Percentiles rank a stretch among this genome's conserved stretches.
phyloP scores from a whole-genome alignment of 1,140 invertebrate species.

The Cydia amplana region DNA sequence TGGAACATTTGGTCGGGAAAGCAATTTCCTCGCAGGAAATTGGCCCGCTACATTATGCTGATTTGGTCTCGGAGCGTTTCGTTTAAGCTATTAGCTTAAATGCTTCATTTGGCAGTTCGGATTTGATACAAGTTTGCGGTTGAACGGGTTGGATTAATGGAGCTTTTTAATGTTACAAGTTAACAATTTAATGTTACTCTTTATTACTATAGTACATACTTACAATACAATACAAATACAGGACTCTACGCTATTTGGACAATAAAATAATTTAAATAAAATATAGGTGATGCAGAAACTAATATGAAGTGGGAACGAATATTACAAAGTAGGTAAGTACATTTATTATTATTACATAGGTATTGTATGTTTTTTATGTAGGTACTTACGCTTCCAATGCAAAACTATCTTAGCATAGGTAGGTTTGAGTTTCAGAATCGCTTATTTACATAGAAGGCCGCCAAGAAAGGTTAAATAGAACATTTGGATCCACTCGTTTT shows the following conservation, averaged over 20 bases:
- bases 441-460: neutral
- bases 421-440: neutral
- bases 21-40: slow-evolving; percentile 75
- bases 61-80: slow-evolving; percentile 48
- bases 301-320: too few species aligned
- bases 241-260: too few species aligned
- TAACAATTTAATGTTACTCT: too few species aligned
- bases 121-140: slow-evolving; percentile 20
- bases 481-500: neutral
- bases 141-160: neutral
- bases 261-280: too few species aligned
- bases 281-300: too few species aligned
- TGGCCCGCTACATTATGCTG: slow-evolving; percentile 63
- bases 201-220: too few species aligned
- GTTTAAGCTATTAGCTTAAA: slow-evolving; percentile 29
- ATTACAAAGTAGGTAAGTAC: too few species aligned
- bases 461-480: neutral
- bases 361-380: too few species aligned
- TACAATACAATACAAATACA: too few species aligned
- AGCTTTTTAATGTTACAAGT: too few species aligned
- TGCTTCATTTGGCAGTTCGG: slow-evolving; percentile 21
- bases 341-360: too few species aligned
- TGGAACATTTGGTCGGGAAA: slow-evolving; percentile 49
- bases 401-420: neutral
- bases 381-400: too few species aligned